Base-by-base conservation (phyloP, 2,113 vertebrate genomes). In the Crypturellus undulatus region DNA sequence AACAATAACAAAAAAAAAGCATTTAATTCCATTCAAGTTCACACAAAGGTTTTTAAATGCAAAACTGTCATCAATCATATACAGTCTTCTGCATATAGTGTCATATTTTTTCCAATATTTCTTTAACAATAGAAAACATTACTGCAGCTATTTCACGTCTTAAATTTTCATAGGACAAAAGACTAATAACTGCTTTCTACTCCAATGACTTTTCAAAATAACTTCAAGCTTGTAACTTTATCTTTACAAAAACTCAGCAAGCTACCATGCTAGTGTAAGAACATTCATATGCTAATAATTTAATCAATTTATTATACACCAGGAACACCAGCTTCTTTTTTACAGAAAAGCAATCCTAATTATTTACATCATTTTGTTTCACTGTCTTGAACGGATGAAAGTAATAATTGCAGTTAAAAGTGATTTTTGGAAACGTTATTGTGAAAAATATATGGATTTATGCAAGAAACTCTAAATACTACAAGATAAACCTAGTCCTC, bases 31-130 rank as follows among this genome's bases (percentile, higher is more conserved):
- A 77, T 65, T 84, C 84, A 90, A 92, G 93, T 79, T 56, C 67
- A 94, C 51, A 83, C 42, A 85, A 77, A 63, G 32, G 5, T 63
- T 91, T 94, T 92, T 68, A 93, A 91, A 94, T 80, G 51, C 51
- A 91, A 85, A 96, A 87, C 22, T 91, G 69, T 78, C 83, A 89
- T 89, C 95, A 95, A 40, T 93, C 87, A 70, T 65, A 80, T 22
- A 52, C 45, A 85, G 59, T 51, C 49, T 72, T 73, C 45, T 59
- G 51, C n/a, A 68, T 1, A 51, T 10, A 38, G 25, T 72, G 34
- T 87, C 25, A 40, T 72, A 24, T 64, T 69, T 91, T 83, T 79
- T n/a, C 25, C 59, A 93, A 15, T 90, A 82, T 69, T 72, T 89
- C 70, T 79, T 68, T 87, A 94, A 72, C 59, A 91, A 52, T 34